Base-by-base conservation (phyloP, 2,888 invertebrate species). In the Calliopum simillimum region DNA sequence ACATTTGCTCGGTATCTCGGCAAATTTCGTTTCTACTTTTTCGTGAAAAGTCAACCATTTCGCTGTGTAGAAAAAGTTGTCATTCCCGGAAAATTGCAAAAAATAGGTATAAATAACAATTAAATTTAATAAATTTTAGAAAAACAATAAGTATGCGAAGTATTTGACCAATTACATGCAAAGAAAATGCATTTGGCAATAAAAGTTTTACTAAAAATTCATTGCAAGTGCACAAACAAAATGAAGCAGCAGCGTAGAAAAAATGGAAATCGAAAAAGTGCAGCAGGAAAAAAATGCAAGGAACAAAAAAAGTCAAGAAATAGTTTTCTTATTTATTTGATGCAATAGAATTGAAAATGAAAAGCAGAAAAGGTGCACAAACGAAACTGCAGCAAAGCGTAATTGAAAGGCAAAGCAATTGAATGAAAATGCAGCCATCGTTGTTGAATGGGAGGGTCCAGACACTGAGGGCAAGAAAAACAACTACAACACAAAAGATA, bases 1-100 rank as follows among this genome's bases (percentile, higher is more conserved):
- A 75, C 77, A 74, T 76, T 77, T 76, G 69, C n/a, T n/a, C n/a
- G n/a, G n/a, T n/a, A 58, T 55, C 66, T 76, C 76, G 72, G 66
- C 53, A 66, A 71, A 64, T 72, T 73, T 66, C 72, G 70, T 63
- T 69, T 67, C 69, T 72, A 70, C 69, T 68, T 74, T 71, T 70
- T 71, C 73, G 74, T 68, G 53, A 71, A 65, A 74, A 72, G 69
- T 72, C 69, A 72, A 71, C 65, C 63, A 74, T 70, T 74, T 69
- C 55, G 67, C 63, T 71, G 53, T 65, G 53, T 75, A 68, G 66
- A 55, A 65, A 66, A 70, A 72, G 13, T n/a, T n/a, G n/a, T 67
- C 33, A 62, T 59, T 61, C 64, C 58, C 64, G 47, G 41, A 70
- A 72, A 70, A 62, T 70, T 68, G 53, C 59, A 23, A 53, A 64